Evolutionary conservation across 2,797 vertebrate genomes (phyloP).

Genomic region (Bradypus variegatus): DNA sequence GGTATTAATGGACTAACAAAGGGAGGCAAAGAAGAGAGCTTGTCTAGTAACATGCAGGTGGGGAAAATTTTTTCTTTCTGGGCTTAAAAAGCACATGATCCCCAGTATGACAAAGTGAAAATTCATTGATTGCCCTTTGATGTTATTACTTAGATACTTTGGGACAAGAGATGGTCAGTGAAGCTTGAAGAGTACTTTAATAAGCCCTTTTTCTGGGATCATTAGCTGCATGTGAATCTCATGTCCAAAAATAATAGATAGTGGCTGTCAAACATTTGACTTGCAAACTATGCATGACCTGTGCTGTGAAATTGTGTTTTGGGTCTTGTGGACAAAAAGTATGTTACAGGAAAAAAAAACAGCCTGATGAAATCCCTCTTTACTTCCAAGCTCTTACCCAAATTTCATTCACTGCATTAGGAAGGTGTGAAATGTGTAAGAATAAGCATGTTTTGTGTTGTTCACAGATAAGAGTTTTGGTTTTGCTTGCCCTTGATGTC

Average conservation of each 20-base stretch:
- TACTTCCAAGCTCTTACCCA: background rate
- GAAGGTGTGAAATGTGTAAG: background rate
- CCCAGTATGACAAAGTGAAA: background rate
- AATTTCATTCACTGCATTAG: background rate
- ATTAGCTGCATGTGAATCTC: constrained; percentile 58
- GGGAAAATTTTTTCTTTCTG: constrained; percentile 1
- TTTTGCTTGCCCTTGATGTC: constrained; percentile 46
- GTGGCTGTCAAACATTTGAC: constrained; percentile 45
- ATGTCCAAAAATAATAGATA: constrained; percentile 49
- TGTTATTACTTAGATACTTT: constrained; percentile 27
- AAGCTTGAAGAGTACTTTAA: constrained; percentile 19
- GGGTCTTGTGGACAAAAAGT: constrained; percentile 55
- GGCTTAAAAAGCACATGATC: constrained; percentile 8
- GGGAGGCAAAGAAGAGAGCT: background rate
- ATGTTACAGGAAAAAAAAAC: constrained; percentile 21
- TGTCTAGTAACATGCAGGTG: background rate
- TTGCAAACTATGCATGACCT: constrained; percentile 14
- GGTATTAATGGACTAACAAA: background rate
- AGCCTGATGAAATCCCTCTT: constrained; percentile 23
- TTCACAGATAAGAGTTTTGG: background rate
- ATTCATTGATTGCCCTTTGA: constrained; percentile 20
- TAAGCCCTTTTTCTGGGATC: constrained; percentile 39
- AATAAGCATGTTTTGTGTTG: background rate
- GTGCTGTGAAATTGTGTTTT: constrained; percentile 51
- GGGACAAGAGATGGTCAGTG: background rate